Evolutionary conservation across 2,113 vertebrate genomes (phyloP).

Genomic region (Rutilus rutilus): DNA sequence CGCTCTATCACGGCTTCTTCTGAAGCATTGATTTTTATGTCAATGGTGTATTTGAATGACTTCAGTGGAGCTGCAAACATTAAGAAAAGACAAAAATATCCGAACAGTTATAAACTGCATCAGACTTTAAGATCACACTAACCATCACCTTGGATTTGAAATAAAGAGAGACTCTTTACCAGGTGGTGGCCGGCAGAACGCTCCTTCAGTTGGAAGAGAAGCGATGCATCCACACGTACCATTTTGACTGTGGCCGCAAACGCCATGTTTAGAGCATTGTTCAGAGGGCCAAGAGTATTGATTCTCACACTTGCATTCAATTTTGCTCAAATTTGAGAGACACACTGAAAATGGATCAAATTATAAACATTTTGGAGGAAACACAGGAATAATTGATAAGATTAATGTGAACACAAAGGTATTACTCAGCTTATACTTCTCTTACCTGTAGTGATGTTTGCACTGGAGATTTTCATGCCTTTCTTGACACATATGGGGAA

Average conservation of each 20-base stretch:
- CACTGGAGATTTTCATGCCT: background rate
- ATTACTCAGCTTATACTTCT: background rate
- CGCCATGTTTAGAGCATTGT: background rate
- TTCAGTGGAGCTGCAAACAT: background rate
- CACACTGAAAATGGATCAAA: background rate
- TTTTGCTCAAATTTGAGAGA: background rate
- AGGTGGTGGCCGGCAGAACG: background rate
- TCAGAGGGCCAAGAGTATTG: background rate
- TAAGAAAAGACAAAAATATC: background rate
- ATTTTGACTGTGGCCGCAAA: background rate
- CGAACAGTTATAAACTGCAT: background rate
- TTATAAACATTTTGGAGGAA: too few species aligned
- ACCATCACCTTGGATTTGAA: background rate
- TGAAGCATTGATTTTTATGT: slow-evolving; percentile 10
- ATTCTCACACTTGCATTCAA: background rate
- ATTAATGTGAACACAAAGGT: too few species aligned
- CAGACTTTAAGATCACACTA: background rate
- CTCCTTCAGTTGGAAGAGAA: background rate
- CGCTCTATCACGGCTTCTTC: background rate
- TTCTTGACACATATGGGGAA: background rate
- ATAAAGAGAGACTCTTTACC: background rate
- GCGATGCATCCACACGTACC: background rate
- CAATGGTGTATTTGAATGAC: background rate
- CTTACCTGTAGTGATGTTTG: background rate
- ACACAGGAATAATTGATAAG: too few species aligned